Evolutionary conservation across 1,140 invertebrate species (phyloP).

Genomic region (Mamestra configurata): DNA sequence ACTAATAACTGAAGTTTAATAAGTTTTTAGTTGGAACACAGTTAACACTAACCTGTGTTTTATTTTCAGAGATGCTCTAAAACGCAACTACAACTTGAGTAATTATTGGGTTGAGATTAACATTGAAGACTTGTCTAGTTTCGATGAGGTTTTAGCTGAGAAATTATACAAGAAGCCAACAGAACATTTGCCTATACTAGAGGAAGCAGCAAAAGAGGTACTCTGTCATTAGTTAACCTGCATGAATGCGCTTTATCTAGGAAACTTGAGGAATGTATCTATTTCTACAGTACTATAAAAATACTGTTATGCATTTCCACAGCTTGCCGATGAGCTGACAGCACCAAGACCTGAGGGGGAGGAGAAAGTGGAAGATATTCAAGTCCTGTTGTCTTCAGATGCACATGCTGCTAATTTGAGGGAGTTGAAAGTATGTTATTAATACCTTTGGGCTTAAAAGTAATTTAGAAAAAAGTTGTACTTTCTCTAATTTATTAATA

Average conservation of each 20-base stretch:
- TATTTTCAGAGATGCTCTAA: constrained; percentile 95
- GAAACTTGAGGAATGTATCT: not conserved
- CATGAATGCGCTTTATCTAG: not conserved
- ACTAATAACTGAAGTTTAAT: not conserved
- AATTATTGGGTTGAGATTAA: constrained; percentile 98
- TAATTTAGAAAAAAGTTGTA: no score
- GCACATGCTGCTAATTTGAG: constrained; percentile 94
- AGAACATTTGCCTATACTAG: constrained; percentile 98
- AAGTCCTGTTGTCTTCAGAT: constrained; percentile 96
- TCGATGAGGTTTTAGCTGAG: constrained; percentile 97
- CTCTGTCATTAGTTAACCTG: not conserved
- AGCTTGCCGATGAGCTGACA: constrained; percentile 98
- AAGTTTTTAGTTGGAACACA: not conserved
- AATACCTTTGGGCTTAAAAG: not conserved
- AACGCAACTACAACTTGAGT: constrained; percentile 97
- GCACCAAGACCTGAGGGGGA: constrained; percentile 96
- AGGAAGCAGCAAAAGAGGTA: constrained; percentile 98
- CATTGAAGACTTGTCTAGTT: constrained; percentile 97
- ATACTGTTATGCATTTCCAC: constrained; percentile 12
- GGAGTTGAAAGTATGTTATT: constrained; percentile 93
- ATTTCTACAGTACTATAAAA: not conserved
- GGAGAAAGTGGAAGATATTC: constrained; percentile 97
- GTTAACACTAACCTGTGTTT: not conserved
- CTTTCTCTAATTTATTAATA: not conserved
- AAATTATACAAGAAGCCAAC: constrained; percentile 97